These are phyloP conservation scores for Dioctria linearis DNA, from an alignment of 2,888 invertebrate genomes.

Conservation along the genomic window DNA sequence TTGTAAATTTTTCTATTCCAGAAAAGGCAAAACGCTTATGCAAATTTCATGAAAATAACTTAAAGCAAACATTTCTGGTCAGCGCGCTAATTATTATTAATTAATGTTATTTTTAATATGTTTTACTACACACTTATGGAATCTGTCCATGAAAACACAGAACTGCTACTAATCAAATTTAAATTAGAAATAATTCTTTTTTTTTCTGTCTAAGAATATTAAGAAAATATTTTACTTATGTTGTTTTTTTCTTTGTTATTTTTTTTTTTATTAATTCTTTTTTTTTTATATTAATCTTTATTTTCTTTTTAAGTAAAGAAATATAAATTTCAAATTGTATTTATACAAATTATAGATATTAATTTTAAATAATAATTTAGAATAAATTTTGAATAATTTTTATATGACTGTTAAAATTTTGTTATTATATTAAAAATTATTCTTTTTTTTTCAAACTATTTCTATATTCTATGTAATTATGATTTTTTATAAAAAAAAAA, in stretches of 20 bases:
- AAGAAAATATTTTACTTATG: background rate
- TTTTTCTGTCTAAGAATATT: background rate
- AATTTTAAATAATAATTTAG: background rate
- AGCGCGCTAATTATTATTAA: slow-evolving; percentile 13
- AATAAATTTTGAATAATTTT: slow-evolving; percentile 3
- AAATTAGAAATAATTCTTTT: slow-evolving; percentile 4
- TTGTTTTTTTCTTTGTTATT: background rate
- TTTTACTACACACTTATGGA: background rate
- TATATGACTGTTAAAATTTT: slow-evolving; percentile 23
- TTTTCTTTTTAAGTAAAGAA: background rate
- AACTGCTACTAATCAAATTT: slow-evolving; percentile 5
- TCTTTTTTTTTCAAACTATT: no score
- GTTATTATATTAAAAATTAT: background rate
- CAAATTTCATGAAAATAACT: slow-evolving; percentile 50
- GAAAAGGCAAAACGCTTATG: slow-evolving; percentile 52
- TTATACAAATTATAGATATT: background rate
- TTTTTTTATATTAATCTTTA: background rate
- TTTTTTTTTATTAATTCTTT: background rate
- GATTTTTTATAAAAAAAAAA: no score
- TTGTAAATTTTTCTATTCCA: slow-evolving; percentile 34
- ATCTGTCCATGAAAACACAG: background rate
- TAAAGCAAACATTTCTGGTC: slow-evolving; percentile 31
- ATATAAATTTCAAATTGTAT: background rate
- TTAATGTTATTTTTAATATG: slow-evolving; percentile 9
- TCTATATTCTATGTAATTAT: no score